Evolutionary conservation across 2,888 invertebrate species (phyloP).

Genomic region (Laothoe populi): DNA sequence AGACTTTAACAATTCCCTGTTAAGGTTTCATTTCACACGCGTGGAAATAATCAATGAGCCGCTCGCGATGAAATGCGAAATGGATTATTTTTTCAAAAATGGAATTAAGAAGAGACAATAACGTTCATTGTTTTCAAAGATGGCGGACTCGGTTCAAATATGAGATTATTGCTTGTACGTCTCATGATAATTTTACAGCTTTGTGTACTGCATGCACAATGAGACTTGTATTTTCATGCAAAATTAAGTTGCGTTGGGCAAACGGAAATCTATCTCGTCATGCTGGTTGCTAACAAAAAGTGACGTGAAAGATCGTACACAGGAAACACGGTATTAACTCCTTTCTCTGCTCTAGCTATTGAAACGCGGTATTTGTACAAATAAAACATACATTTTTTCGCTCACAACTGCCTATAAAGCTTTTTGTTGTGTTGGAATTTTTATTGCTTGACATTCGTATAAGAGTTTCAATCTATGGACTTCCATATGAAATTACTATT

Average conservation of each 20-base stretch:
- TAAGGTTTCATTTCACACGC: constrained; percentile 51
- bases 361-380: constrained; percentile 33
- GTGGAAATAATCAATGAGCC: constrained; percentile 66
- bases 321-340: constrained; percentile 58
- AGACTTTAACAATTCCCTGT: constrained; percentile 42
- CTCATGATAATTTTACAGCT: constrained; percentile 75
- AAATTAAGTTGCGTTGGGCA: constrained; percentile 53
- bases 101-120: constrained; percentile 85
- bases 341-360: constrained; percentile 49
- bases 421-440: constrained; percentile 23
- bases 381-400: constrained; percentile 14
- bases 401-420: constrained; percentile 2
- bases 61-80: constrained; percentile 80
- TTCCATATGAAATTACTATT: constrained; percentile 11
- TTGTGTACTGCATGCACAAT: constrained; percentile 50
- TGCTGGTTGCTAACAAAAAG: constrained; percentile 58
- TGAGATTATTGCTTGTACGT: constrained; percentile 75
- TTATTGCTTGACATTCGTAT: constrained; percentile 19
- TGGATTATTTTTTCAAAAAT: constrained; percentile 85
- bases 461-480: constrained; percentile 8
- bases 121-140: constrained; percentile 83
- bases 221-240: constrained; percentile 61
- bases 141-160: constrained; percentile 77
- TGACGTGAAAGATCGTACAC: constrained; percentile 48
- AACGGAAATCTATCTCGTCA: constrained; percentile 64